Conservation (phyloP, 2,888 invertebrate species). For the Labia minor region DNA sequence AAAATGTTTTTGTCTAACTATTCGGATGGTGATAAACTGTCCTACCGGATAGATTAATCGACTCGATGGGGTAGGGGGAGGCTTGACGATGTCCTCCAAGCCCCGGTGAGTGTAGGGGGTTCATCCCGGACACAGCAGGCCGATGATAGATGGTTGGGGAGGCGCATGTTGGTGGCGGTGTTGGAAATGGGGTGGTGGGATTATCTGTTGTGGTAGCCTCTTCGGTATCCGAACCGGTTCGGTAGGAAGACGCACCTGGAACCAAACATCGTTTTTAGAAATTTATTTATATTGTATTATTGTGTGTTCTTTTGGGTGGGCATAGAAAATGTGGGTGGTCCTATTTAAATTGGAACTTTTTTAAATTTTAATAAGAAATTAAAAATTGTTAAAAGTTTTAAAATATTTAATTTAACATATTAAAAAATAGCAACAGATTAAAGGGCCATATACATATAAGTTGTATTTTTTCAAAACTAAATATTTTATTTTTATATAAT, state of each 20-base stretch:
- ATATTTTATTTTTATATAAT: no score
- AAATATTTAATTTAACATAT: no score
- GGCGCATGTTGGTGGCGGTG: slow-evolving; percentile 44
- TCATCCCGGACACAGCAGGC: background rate
- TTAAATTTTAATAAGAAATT: no score
- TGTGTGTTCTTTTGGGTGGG: no score
- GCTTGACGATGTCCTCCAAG: slow-evolving; percentile 43
- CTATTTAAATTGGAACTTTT: no score
- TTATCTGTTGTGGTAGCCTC: slow-evolving; percentile 46
- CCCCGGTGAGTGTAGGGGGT: slow-evolving; percentile 20
- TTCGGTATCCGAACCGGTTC: slow-evolving; percentile 60
- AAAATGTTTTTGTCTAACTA: no score
- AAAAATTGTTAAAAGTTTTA: no score
- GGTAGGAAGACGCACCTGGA: slow-evolving; percentile 50
- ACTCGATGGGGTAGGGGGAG: slow-evolving; percentile 59
- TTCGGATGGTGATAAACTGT: no score
- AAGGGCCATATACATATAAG: no score
- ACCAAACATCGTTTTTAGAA: slow-evolving; percentile 27
- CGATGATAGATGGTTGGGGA: slow-evolving; percentile 29
- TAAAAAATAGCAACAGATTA: no score
- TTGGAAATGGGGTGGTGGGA: slow-evolving; percentile 44
- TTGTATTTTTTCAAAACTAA: no score
- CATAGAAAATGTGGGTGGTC: no score
- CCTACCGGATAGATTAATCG: slow-evolving; percentile 40
- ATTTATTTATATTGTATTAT: background rate